Conservation (phyloP, 1,140 invertebrate species). For the Drosophila sucinea region DNA sequence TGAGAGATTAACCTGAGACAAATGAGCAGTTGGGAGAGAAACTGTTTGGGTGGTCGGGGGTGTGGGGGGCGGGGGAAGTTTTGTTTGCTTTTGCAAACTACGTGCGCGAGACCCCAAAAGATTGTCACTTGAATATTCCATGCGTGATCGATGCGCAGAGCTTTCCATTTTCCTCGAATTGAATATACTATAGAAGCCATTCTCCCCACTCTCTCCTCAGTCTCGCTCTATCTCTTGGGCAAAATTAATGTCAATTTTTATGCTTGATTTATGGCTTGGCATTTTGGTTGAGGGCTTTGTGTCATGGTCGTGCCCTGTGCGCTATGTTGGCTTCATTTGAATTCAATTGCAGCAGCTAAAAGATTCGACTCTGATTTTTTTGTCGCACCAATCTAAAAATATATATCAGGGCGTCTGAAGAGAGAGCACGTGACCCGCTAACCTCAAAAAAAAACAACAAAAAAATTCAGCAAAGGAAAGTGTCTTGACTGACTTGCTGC, state of each 20-base stretch:
- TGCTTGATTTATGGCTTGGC: slow-evolving; percentile 76
- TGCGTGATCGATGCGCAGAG: slow-evolving; percentile 67
- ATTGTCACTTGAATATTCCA: slow-evolving; percentile 75
- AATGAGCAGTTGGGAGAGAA: neutral
- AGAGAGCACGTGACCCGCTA: slow-evolving; percentile 74
- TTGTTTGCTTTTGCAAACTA: slow-evolving; percentile 6
- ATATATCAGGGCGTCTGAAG: slow-evolving; percentile 41
- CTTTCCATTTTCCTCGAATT: slow-evolving; percentile 51
- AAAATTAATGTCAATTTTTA: slow-evolving; percentile 81
- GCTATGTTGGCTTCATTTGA: slow-evolving; percentile 66
- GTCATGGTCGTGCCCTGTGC: slow-evolving; percentile 35
- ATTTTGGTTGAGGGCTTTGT: slow-evolving; percentile 34
- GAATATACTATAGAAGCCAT: slow-evolving; percentile 46
- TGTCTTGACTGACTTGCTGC: slow-evolving; percentile 3
- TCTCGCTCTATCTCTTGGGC: slow-evolving; percentile 40
- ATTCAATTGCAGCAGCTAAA: slow-evolving; percentile 71
- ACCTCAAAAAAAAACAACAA: slow-evolving; percentile 58
- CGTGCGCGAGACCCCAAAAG: slow-evolving; percentile 19
- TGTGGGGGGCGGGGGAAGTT: neutral
- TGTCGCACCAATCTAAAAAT: slow-evolving; percentile 33
- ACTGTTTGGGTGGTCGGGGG: neutral
- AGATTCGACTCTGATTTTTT: slow-evolving; percentile 64
- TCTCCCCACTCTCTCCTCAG: neutral
- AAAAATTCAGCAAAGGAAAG: neutral
- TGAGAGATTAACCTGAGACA: slow-evolving; percentile 11